These are phyloP conservation scores for Leptinotarsa tumamoca DNA, from an alignment of 2,888 invertebrate genomes.

Conservation along the genomic window DNA sequence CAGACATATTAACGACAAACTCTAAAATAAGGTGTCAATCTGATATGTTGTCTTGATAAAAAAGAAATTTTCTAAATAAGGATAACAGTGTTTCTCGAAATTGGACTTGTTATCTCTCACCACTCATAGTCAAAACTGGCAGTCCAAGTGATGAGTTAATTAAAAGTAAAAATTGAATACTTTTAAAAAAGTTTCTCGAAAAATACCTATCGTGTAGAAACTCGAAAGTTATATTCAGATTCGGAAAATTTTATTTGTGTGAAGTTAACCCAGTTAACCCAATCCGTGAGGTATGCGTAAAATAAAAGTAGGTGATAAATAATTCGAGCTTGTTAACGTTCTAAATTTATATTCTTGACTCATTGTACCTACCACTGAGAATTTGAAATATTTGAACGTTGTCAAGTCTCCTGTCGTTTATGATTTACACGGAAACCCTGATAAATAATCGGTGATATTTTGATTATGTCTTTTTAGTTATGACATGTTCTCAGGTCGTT, in stretches of 20 bases:
- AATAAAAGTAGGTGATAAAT: slow-evolving; percentile 11
- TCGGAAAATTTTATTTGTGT: not conserved
- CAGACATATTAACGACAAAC: too few species aligned
- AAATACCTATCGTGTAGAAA: too few species aligned
- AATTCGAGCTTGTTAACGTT: slow-evolving; percentile 1
- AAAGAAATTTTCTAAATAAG: too few species aligned
- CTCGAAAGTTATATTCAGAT: not conserved
- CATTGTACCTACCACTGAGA: not conserved
- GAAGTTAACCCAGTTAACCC: not conserved
- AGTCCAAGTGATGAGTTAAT: too few species aligned
- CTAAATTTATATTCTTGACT: not conserved
- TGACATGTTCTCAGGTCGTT: too few species aligned
- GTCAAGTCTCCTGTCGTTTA: not conserved
- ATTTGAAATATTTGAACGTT: not conserved
- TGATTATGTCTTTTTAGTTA: not conserved
- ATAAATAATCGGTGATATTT: not conserved
- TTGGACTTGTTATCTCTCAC: too few species aligned
- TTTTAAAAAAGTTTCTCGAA: too few species aligned
- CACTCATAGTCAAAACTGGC: too few species aligned
- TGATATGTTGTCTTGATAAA: too few species aligned
- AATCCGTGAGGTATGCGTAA: not conserved
- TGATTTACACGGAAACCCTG: not conserved
- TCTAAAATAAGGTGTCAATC: too few species aligned
- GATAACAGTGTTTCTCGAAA: too few species aligned
- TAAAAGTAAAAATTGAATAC: too few species aligned